Conservation (phyloP, 2,797 vertebrate genomes). For the Avahi laniger region DNA sequence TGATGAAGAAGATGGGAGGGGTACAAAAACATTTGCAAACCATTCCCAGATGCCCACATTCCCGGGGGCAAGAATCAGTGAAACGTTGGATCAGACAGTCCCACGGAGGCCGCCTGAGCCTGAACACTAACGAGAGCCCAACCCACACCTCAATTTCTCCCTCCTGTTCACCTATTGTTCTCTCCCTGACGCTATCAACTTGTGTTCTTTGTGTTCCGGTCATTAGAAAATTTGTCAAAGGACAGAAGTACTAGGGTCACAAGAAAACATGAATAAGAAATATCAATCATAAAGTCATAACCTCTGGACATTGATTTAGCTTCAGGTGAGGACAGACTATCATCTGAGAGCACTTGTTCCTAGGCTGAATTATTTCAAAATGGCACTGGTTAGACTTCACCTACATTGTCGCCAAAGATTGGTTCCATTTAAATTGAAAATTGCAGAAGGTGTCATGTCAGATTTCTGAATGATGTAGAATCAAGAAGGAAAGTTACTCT, state of each 20-base stretch:
- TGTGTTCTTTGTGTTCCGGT: not conserved
- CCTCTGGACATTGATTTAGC: not conserved
- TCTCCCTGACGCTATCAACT: not conserved
- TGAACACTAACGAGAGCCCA: not conserved
- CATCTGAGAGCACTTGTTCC: not conserved
- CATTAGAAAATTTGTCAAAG: not conserved
- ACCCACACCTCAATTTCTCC: not conserved
- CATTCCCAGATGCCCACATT: constrained; percentile 27
- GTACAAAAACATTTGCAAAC: not conserved
- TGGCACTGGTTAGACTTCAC: not conserved
- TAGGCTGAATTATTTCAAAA: not conserved
- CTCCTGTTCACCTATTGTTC: not conserved
- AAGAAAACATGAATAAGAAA: not conserved
- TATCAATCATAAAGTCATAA: not conserved
- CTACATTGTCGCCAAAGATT: not conserved
- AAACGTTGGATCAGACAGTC: not conserved
- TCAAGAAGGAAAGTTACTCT: not conserved
- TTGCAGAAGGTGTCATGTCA: not conserved
- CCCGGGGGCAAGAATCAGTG: constrained; percentile 24
- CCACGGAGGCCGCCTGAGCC: not conserved
- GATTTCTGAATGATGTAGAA: not conserved
- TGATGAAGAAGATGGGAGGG: constrained; percentile 14
- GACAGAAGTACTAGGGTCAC: not conserved
- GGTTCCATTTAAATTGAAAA: not conserved
- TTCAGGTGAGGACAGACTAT: not conserved